Base-by-base conservation (phyloP, 2,797 vertebrate species). In the Triplophysa bombifrons region DNA sequence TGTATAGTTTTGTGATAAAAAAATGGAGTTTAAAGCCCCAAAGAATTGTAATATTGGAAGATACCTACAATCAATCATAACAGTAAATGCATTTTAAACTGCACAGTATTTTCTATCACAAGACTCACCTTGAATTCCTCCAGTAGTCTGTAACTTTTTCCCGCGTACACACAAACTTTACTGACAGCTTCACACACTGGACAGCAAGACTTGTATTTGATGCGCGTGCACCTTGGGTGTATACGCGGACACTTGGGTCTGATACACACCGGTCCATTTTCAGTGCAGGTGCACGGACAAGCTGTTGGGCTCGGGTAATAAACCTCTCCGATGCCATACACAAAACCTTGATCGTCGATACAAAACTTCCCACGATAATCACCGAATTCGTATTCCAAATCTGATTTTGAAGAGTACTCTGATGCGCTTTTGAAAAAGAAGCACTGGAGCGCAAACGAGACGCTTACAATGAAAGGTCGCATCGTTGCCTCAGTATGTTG, bases 321-420 rank as follows among this genome's bases (percentile, higher is more conserved):
- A 0, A 92, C 86, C 79, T 93, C 91, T 8, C 93, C 94, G 81
- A 94, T 91, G 64, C 72, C 85, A 81, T 93, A 93, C 1, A 94
- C 93, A 60, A 92, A 93, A 0, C 94, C 93, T 81, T 92, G 91
- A 65, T 94, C 92, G 81, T 94, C 92, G 51, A 94, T 84, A 80
- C 94, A 94, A 90, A 93, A 93, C 88, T 90, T 92, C 0, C 94
- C 94, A 44, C 94, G 89, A 81, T 94, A 94, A 80, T 94, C 94
- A 0, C 90, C 90, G 67, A 93, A 93, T 82, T 92, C 92, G 81
- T 94, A 93, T 71, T 90, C 88, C 41, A 76, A 10, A 13, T 94
- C 93, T 7, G 65, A 84, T 30, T 89, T 92, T 74, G 87, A 87
- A 11, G 90, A 90, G 86, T 85, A 89, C 61, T 93, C 91, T 20